Percentiles rank a stretch among this genome's conserved stretches.
phyloP scores from a whole-genome alignment of 2,888 invertebrate species.

The Cyclophora albipunctata region DNA sequence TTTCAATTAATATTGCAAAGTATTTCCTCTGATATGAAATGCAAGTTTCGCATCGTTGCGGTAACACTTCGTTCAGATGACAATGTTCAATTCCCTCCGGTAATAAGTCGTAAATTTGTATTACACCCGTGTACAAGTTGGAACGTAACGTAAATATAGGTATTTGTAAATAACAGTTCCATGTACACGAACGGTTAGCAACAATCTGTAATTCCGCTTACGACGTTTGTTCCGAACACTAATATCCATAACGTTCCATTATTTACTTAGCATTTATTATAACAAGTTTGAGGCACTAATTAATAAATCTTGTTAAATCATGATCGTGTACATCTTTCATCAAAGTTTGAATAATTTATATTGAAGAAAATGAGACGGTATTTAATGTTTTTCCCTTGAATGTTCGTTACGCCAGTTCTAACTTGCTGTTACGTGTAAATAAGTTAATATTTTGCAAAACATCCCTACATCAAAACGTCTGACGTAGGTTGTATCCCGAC shows the following conservation, averaged over 20 bases:
- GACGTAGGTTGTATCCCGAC: conserved; percentile 43
- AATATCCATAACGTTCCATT: not conserved
- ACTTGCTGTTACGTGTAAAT: conserved; percentile 17
- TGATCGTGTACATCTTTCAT: too few species aligned
- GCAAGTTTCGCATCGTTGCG: conserved; percentile 1
- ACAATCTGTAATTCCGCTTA: conserved; percentile 1
- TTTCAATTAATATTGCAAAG: too few species aligned
- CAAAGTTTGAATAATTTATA: too few species aligned
- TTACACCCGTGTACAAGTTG: conserved; percentile 30
- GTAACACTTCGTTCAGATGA: conserved; percentile 31
- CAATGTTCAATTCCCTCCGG: conserved; percentile 45
- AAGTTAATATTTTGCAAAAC: conserved; percentile 33
- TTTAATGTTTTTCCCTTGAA: too few species aligned
- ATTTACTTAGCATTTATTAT: too few species aligned
- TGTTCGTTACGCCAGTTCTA: too few species aligned
- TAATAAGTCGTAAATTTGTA: conserved; percentile 52
- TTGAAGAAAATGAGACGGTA: too few species aligned
- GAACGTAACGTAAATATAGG: conserved; percentile 18
- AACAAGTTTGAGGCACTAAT: too few species aligned
- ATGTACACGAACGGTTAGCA: conserved; percentile 4
- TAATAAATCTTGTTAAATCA: too few species aligned
- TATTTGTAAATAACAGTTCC: conserved; percentile 7
- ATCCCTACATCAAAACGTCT: conserved; percentile 37
- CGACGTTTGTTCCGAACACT: not conserved
- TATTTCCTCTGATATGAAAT: too few species aligned